Evolutionary conservation across 2,888 invertebrate genomes (phyloP), one percentile per base, ranked within the genome.

Genomic region (Cheilosia grossa): DNA sequence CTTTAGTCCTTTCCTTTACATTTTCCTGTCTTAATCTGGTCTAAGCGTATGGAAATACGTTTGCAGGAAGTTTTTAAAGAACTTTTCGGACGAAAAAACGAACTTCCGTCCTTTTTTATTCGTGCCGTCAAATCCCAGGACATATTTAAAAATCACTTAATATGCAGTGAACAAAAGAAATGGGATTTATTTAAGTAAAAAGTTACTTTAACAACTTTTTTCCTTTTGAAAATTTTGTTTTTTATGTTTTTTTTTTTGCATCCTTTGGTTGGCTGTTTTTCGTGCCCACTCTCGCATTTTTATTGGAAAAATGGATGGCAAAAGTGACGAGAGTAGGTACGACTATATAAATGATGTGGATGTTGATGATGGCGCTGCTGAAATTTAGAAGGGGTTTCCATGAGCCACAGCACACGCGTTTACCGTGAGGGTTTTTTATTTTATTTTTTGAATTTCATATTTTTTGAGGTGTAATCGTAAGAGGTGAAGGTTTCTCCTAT

Each of bases 111-210:
- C 53, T 54, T 77, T 67, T 64, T 69, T 49, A n/a, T 51, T 59
- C 37, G 5, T 56, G 54, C 54, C 72, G 70, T 72, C 72, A 81
- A 81, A 75, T 85, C 85, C 85, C 85, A 85, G 75, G 85, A 85
- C 81, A 81, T 85, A 85, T 85, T 85, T 85, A 85, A 85, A 81
- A 85, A 85, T 85, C 85, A 85, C 85, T 85, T 85, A 85, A 85
- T 85, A 85, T 81, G 85, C 85, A 77, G 81, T 72, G 80, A 81
- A 85, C 81, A 81, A 81, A 80, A 75, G 83, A 81, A 85, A 81
- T 85, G 70, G 85, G 80, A 85, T 85, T 85, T 81, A 85, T 85
- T 85, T 85, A 81, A 85, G 85, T 85, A 85, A 81, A 85, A 85
- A 85, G 85, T 85, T 81, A 85, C 85, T 85, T 81, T 72, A 75